phyloP scores from a whole-genome alignment of 2,797 vertebrate species.

The Chelidonichthys spinosus region DNA sequence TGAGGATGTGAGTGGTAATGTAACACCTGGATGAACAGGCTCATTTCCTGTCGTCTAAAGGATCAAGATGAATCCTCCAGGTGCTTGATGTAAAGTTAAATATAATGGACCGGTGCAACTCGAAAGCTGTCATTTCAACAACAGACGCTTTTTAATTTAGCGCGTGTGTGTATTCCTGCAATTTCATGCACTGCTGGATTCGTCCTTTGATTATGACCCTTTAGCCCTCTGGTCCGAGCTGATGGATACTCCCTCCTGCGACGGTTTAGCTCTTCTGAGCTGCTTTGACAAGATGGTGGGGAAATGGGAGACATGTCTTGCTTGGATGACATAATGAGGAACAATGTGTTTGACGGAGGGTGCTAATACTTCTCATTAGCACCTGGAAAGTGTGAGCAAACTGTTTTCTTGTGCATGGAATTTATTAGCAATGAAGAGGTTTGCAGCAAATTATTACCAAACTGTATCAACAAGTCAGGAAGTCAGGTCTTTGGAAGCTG shows the following conservation, averaged over 20 bases:
- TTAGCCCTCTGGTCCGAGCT: constrained; percentile 37
- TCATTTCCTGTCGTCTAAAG: constrained; percentile 31
- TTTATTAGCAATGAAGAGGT: constrained; percentile 39
- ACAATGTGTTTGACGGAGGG: constrained; percentile 25
- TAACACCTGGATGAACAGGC: constrained; percentile 21
- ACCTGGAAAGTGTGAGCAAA: constrained; percentile 22
- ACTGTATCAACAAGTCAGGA: constrained; percentile 23
- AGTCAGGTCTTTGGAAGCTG: constrained; percentile 12
- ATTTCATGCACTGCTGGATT: constrained; percentile 64
- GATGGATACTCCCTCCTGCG: constrained; percentile 32
- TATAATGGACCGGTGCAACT: constrained; percentile 32
- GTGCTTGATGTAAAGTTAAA: constrained; percentile 26
- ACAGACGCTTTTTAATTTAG: constrained; percentile 55
- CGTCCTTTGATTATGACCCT: constrained; percentile 64
- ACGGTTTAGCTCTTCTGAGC: constrained; percentile 38
- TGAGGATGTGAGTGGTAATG: constrained; percentile 2
- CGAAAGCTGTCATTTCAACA: constrained; percentile 47
- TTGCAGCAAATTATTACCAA: constrained; percentile 47
- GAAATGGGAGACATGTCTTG: constrained; percentile 53
- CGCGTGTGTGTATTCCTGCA: constrained; percentile 37
- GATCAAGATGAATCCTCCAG: constrained; percentile 35
- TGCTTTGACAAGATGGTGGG: constrained; percentile 47
- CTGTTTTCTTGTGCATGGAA: constrained; percentile 26
- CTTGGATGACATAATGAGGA: constrained; percentile 50
- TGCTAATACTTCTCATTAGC: constrained; percentile 48